Evolutionary conservation across 1,140 invertebrate species (phyloP).

Genomic region (Bombus polaris): DNA sequence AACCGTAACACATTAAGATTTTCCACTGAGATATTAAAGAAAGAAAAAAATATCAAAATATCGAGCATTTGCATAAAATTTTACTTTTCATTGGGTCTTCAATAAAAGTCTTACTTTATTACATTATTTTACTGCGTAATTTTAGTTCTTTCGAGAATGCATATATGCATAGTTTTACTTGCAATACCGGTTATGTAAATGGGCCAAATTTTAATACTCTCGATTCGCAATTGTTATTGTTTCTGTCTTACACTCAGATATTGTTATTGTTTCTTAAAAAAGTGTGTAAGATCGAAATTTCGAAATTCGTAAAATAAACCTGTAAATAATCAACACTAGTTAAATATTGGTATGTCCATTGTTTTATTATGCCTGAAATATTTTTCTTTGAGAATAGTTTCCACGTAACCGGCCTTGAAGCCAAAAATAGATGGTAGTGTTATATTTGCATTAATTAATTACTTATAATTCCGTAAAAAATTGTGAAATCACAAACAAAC

Average conservation of each 20-base stretch:
- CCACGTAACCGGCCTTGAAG: constrained; percentile 47
- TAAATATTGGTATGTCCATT: background rate
- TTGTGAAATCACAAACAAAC: background rate
- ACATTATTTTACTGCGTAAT: background rate
- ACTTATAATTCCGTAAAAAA: background rate
- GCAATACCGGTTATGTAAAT: background rate
- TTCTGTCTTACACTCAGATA: background rate
- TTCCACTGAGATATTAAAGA: constrained; percentile 2
- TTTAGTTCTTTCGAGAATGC: background rate
- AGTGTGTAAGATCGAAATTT: background rate
- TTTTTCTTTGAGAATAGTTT: constrained; percentile 30
- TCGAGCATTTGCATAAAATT: background rate
- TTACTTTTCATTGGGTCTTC: background rate
- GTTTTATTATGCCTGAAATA: background rate
- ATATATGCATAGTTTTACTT: background rate
- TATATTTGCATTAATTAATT: constrained; percentile 18
- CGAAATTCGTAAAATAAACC: background rate
- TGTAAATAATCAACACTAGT: background rate
- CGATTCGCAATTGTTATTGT: background rate
- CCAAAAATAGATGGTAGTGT: constrained; percentile 24
- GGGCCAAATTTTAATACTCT: background rate
- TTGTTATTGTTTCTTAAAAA: background rate
- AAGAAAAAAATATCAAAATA: background rate
- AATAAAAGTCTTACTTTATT: background rate
- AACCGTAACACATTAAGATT: constrained; percentile 23